These are phyloP conservation scores for Micromussa lordhowensis DNA, from an alignment of 92 coral and sea anemone species.

Conservation along the genomic window DNA sequence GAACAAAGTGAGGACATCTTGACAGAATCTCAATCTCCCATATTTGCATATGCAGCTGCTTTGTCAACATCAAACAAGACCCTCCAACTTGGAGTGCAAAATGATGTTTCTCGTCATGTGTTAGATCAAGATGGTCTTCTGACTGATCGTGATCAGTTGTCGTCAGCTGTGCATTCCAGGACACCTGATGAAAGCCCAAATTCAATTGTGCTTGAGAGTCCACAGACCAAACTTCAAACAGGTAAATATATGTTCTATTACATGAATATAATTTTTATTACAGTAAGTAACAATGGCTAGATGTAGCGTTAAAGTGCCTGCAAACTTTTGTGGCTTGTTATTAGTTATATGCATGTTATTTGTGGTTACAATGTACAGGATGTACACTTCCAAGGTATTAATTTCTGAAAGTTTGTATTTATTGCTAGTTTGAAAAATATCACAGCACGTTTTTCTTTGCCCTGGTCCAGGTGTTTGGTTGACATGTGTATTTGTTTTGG, in stretches of 20 bases:
- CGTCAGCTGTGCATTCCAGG: neutral
- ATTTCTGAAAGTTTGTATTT: too few species aligned
- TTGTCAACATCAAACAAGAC: neutral
- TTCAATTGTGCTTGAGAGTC: conserved; percentile 36
- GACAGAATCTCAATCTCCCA: conserved; percentile 1
- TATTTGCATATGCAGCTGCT: neutral
- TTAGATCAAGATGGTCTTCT: neutral
- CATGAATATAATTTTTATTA: neutral
- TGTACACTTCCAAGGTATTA: too few species aligned
- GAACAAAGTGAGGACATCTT: neutral
- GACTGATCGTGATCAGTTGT: neutral
- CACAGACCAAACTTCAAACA: neutral
- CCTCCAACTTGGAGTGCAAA: neutral
- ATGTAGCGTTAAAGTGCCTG: neutral
- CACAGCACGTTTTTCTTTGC: too few species aligned
- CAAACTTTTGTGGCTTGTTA: too few species aligned
- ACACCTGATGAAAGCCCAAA: conserved; percentile 10
- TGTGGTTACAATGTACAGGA: too few species aligned
- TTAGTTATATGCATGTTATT: too few species aligned
- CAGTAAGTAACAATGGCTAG: neutral
- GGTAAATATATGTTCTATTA: neutral
- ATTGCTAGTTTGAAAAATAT: too few species aligned
- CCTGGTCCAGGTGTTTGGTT: too few species aligned
- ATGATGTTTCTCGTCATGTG: neutral
- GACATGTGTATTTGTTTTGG: too few species aligned